Evolutionary conservation across 2,888 invertebrate genomes (phyloP), one percentile per base, ranked within the genome.

Genomic region (Platypus cylindrus): DNA sequence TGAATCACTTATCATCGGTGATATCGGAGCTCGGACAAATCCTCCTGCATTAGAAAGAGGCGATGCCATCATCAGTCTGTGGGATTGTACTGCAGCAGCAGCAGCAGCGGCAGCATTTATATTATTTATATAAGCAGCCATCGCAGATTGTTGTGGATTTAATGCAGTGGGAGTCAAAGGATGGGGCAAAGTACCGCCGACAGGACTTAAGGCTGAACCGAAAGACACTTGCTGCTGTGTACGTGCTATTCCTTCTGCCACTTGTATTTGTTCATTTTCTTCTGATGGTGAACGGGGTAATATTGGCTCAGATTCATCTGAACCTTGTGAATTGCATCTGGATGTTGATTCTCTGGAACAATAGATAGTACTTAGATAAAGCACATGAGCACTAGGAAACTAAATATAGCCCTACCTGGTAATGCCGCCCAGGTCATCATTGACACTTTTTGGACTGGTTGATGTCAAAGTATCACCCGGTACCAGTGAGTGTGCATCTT

Each of bases 261-360:
- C 75, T n/a, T n/a, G n/a, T 53, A 77, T 68, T n/a, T 80, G 79
- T 59, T 43, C 42, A 17, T 32, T 32, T 35, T 81, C 82, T 54
- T 75, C 75, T 37, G 80, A 79, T 41, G 82, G 80, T 62, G 82
- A 83, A 45, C 81, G 74, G 43, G 74, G 76, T 48, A 70, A 72
- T 7, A 30, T 12, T 45, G 76, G 76, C 30, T 76, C 77, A 35
- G 69, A 70, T 49, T 68, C 71, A 49, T 66, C 62, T 38, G 85
- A 85, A 56, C 84, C 84, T 53, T 83, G 73, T 36, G 84, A 85
- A 48, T 83, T 75, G 64, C 84, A 84, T 56, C 84, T 73, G 46
- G 83, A 82, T 63, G 80, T 82, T 54, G 63, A 62, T 63, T 84
- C 83, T 66, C 84, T 85, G 75, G 12, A 74, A 72, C 65, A 68